phyloP scores from a whole-genome alignment of 37 sponge, comb jelly and placozoan genomes.

The Theonella swinhoei region DNA sequence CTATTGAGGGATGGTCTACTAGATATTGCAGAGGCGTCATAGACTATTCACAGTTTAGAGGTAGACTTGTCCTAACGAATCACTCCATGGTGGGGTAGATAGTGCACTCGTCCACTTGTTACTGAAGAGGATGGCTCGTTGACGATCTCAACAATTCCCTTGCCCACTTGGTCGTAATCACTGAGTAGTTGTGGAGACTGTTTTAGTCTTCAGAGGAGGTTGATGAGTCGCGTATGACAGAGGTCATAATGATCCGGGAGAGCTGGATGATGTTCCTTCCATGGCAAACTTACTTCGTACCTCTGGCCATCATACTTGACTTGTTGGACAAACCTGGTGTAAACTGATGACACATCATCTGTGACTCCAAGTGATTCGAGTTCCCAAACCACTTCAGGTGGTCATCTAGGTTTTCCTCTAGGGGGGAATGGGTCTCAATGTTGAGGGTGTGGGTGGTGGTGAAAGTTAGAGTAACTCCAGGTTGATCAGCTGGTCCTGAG shows the following conservation, averaged over 20 bases:
- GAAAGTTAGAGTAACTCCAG: conserved; percentile 4
- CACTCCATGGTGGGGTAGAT: not conserved
- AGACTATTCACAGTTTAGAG: conserved; percentile 6
- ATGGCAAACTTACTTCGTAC: conserved; percentile 41
- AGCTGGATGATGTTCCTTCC: conserved; percentile 28
- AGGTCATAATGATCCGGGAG: conserved; percentile 18
- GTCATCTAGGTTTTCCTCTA: conserved; percentile 7
- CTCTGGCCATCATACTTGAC: conserved; percentile 12
- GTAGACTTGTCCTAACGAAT: conserved; percentile 7
- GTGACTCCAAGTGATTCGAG: not conserved
- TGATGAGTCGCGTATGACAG: conserved; percentile 3
- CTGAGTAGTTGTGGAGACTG: conserved; percentile 14
- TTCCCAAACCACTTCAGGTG: conserved; percentile 14
- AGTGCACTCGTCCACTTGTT: not conserved
- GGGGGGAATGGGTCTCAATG: not conserved
- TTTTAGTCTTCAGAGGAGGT: conserved; percentile 1
- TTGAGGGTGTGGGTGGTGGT: conserved; percentile 21
- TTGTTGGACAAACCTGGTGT: conserved; percentile 17
- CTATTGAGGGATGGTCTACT: not conserved
- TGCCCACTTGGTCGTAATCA: conserved; percentile 13
- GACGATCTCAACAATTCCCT: conserved; percentile 10
- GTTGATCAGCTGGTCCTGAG: conserved; percentile 25
- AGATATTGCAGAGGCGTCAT: conserved; percentile 10
- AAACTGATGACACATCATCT: not conserved
- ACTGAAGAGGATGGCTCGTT: no score